Evolutionary conservation across 92 coral and sea anemone species (phyloP), one percentile per base, ranked within the genome.

Genomic region (Palythoa grandis): DNA sequence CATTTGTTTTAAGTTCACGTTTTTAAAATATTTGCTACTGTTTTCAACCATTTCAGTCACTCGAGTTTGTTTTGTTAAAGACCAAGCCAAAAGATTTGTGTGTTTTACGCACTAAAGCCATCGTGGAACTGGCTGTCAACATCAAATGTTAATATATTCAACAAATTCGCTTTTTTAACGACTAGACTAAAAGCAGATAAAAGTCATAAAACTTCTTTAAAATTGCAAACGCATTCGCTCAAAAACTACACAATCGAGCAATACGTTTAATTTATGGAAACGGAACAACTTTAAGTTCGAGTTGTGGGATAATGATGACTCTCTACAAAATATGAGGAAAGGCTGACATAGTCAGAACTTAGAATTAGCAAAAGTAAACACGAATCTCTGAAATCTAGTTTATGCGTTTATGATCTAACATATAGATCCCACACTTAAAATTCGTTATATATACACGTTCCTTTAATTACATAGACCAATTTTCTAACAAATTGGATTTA

Each of bases 401-500:
- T 78, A n/a, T 63, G 20, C 24, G 20, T 20, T 47, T 80, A 40
- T 66, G 23, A 43, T 65, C 22, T 63, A 63, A 63, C 66, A 66
- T 52, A 73, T 80, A 54, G 85, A 52, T 80, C 47, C 50, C 85
- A 17, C 58, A 63, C 60, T 66, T 79, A 13, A 38, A 66, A 22
- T 48, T 67, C 23, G 74, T 43, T 50, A 57, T 80, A 80, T 25
- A 47, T 16, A 43, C 19, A 4, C 40, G 17, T 25, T 25, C 13
- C 5, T 3, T 37, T 65, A 80, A 65, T 80, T 80, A 29, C 43
- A 66, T 80, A 52, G 74, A 69, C 74, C 24, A 66, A 80, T 80
- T 80, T 63, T 80, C 85, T 47, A 47, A 47, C 61, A 80, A 80
- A 80, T 65, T 80, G 40, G 61, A 80, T 80, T 63, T 47, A 47